Conservation (phyloP, 2,113 vertebrate genomes). For the Cygnus atratus region DNA sequence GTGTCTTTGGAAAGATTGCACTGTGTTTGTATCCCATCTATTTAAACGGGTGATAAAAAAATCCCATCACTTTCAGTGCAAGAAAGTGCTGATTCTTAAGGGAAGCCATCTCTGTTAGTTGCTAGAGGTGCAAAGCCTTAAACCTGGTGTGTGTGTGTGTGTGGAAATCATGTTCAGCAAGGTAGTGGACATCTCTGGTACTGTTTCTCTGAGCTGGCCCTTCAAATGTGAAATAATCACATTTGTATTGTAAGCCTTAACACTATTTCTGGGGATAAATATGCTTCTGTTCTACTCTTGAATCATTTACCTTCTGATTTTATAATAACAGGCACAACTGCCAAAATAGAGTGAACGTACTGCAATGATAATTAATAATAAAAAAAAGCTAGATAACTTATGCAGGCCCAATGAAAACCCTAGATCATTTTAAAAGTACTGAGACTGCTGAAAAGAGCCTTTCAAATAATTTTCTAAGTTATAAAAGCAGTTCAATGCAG, state of each 20-base stretch:
- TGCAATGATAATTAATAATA: too few relatives aligned
- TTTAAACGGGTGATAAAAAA: neutral
- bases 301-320: slow-evolving; percentile 34
- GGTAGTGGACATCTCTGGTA: neutral
- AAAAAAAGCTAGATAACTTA: neutral
- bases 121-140: neutral
- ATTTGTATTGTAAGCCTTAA: slow-evolving; percentile 3
- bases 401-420: neutral
- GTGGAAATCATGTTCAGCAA: neutral
- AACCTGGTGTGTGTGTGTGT: neutral
- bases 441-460: neutral
- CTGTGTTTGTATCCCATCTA: neutral
- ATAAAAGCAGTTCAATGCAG: neutral
- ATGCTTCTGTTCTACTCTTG: slow-evolving; percentile 10
- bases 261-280: slow-evolving; percentile 9
- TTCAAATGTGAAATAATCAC: neutral
- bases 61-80: neutral
- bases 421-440: neutral
- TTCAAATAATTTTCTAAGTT: neutral
- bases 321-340: neutral
- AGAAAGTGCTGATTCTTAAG: neutral
- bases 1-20: neutral
- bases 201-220: neutral
- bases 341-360: neutral
- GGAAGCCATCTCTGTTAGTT: neutral